Conservation (phyloP, 2,888 invertebrate genomes). For the Spisula subtruncata region DNA sequence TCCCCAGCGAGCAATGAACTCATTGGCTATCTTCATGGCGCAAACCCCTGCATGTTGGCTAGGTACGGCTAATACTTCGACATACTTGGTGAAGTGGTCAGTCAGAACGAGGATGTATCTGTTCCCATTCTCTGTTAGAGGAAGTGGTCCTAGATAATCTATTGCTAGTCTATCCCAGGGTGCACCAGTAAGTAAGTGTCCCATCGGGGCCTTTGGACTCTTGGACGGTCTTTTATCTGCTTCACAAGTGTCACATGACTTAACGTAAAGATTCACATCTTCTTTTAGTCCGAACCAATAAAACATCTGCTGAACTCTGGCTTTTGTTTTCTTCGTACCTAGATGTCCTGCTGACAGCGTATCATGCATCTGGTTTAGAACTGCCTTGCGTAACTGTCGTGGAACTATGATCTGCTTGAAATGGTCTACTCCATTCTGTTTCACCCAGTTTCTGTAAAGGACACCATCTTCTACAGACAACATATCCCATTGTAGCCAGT, state of each 20-base stretch:
- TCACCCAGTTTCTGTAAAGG: background rate
- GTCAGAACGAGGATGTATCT: constrained; percentile 51
- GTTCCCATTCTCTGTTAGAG: constrained; percentile 42
- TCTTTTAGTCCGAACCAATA: background rate
- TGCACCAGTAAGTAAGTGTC: constrained; percentile 32
- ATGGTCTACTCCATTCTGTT: no score
- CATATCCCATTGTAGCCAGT: background rate
- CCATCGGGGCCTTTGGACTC: constrained; percentile 41
- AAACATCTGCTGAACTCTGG: background rate
- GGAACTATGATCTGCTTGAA: background rate
- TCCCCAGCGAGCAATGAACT: constrained; percentile 40
- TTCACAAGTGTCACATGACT: constrained; percentile 8
- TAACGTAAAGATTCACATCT: background rate
- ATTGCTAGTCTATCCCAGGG: constrained; percentile 44
- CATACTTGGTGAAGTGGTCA: constrained; percentile 45
- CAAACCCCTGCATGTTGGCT: constrained; percentile 41
- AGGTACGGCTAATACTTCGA: constrained; percentile 39
- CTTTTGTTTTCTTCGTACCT: background rate
- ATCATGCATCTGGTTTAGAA: background rate
- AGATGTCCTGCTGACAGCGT: background rate
- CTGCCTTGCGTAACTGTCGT: no score
- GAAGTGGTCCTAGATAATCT: constrained; percentile 44
- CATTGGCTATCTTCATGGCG: constrained; percentile 41
- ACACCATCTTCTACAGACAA: background rate
- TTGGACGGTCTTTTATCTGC: constrained; percentile 31